Conservation (phyloP, 2,888 invertebrate genomes). For the Itoplectis maculator region DNA sequence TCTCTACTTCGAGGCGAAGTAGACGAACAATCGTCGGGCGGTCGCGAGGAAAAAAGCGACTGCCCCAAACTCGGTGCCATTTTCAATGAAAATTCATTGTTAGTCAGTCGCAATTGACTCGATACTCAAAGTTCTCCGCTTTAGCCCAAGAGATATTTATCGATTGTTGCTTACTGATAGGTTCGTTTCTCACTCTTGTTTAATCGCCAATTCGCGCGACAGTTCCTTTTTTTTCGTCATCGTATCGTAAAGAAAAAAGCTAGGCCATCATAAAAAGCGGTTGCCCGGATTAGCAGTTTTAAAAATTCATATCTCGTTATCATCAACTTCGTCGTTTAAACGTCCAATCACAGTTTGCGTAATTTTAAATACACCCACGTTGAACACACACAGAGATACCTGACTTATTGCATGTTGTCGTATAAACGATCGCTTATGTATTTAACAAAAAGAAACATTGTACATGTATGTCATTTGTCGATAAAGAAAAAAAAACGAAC, state of each 20-base stretch:
- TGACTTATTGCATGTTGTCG: slow-evolving; percentile 36
- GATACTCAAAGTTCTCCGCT: slow-evolving; percentile 26
- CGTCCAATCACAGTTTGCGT: slow-evolving; percentile 18
- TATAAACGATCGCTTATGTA: slow-evolving; percentile 31
- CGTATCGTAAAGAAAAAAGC: background rate
- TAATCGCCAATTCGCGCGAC: background rate
- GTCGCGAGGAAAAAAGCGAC: background rate
- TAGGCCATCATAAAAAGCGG: background rate
- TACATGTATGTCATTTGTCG: slow-evolving; percentile 13
- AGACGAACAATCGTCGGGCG: background rate
- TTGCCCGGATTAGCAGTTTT: slow-evolving; percentile 2
- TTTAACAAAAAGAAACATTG: background rate
- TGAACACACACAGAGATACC: slow-evolving; percentile 15
- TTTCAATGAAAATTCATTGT: slow-evolving; percentile 39
- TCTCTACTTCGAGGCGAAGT: slow-evolving; percentile 1
- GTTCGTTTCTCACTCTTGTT: slow-evolving; percentile 28
- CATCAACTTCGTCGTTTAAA: slow-evolving; percentile 13
- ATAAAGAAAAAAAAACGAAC: slow-evolving; percentile 5
- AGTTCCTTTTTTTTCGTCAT: background rate
- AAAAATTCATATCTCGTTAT: slow-evolving; percentile 8
- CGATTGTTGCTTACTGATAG: slow-evolving; percentile 48
- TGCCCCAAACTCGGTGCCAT: slow-evolving; percentile 11
- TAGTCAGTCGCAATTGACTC: background rate
- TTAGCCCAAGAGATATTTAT: slow-evolving; percentile 37
- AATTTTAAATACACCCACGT: slow-evolving; percentile 18